Base-by-base conservation (phyloP, 1,140 invertebrate genomes). In the Portunus trituberculatus region DNA sequence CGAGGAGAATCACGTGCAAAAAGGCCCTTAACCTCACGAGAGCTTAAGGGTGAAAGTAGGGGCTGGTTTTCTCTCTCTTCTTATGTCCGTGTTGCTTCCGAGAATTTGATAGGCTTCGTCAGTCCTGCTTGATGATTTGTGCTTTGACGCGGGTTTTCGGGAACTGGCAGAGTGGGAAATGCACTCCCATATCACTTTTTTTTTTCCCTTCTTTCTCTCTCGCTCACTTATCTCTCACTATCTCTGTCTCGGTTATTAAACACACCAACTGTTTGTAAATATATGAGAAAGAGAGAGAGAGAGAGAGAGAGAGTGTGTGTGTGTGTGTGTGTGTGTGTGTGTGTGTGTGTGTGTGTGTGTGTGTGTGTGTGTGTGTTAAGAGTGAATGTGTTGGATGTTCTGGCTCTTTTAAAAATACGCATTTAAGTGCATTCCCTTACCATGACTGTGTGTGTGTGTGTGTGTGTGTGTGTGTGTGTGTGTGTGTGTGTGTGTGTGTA, bases 401-500 rank as follows among this genome's bases (percentile, higher is more conserved):
- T 25, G 25, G 1, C 10, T 59, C 67, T 76, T 76, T 76, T 7
- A n/a, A n/a, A 76, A 76, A 76, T 76, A 76, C 67, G 67, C n/a
- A 76, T 76, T n/a, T 76, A n/a, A n/a, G 20, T 20, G 20, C 67
- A 76, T 76, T 76, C n/a, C 67, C 4, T n/a, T 76, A 25, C 67
- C 67, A n/a, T 76, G 20, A 76, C 2, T 76, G 67, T 76, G 67
- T 76, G 67, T 76, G 67, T 76, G 67, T 76, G 67, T 76, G 67
- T 76, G 67, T 76, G 67, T 76, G 67, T 76, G n/a, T 59, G 52
- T 59, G 52, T 59, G 52, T 59, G 52, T 59, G 67, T 76, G 67
- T 76, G 67, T 76, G 67, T 76, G 67, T 76, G 67, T 76, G 67
- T 76, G 67, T 76, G 67, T 76, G 67, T 76, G 67, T 76, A 20